Conservation (phyloP, 2,797 vertebrate genomes). For the Netta rufina region DNA sequence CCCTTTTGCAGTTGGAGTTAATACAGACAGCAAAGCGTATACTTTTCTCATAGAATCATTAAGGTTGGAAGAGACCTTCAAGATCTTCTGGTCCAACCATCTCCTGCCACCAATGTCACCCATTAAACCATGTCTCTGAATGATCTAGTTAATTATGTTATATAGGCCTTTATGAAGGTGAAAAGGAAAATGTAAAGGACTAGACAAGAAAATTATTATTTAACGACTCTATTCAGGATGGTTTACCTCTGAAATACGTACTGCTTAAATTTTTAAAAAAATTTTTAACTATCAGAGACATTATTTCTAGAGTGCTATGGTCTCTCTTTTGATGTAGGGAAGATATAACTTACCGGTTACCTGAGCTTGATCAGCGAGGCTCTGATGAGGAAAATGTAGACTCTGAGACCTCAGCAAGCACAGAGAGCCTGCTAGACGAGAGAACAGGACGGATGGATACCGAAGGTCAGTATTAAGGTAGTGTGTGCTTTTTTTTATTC, state of each 20-base stretch:
- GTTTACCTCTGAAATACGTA: neutral
- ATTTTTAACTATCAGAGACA: neutral
- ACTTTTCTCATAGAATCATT: neutral
- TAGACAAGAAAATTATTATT: neutral
- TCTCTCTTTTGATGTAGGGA: constrained; percentile 80
- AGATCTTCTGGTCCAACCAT: no score
- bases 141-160: neutral
- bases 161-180: neutral
- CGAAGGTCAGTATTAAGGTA: constrained; percentile 92
- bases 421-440: constrained; percentile 94
- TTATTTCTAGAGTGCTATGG: neutral
- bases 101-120: no score
- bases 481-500: constrained; percentile 70
- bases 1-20: neutral
- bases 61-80: no score
- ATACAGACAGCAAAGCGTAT: neutral
- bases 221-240: neutral
- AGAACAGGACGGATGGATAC: constrained; percentile 79
- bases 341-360: constrained; percentile 92
- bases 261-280: neutral
- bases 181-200: neutral
- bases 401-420: constrained; percentile 93
- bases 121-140: neutral
- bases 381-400: constrained; percentile 96
- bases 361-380: constrained; percentile 93